Evolutionary conservation across 1,140 invertebrate species (phyloP).

Genomic region (Scaptomyza hsui): DNA sequence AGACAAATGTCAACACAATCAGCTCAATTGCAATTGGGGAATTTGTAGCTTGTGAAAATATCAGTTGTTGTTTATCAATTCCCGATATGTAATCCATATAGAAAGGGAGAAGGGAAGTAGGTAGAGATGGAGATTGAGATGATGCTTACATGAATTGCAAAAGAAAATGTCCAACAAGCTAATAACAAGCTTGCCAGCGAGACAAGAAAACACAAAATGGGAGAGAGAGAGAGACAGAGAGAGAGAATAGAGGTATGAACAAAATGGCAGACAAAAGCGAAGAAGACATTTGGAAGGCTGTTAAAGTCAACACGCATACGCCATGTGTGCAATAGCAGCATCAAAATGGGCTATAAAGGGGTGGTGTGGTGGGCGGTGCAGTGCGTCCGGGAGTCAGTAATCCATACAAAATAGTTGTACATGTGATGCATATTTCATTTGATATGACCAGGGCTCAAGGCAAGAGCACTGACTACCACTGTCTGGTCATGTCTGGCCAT

Average conservation of each 20-base stretch:
- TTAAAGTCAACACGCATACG: constrained; percentile 43
- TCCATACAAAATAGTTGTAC: constrained; percentile 48
- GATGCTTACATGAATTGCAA: constrained; percentile 27
- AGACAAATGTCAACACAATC: constrained; percentile 14
- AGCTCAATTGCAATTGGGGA: constrained; percentile 7
- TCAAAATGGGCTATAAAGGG: not conserved
- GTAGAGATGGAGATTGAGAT: constrained; percentile 2
- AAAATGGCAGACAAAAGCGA: not conserved
- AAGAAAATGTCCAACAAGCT: constrained; percentile 48
- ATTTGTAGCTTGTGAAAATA: constrained; percentile 6
- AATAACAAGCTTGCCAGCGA: constrained; percentile 30
- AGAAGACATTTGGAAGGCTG: constrained; percentile 24
- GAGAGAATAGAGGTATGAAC: not conserved
- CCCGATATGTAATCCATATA: constrained; percentile 5
- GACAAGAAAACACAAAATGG: not conserved
- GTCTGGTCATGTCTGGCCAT: constrained; percentile 12
- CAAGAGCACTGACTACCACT: not conserved
- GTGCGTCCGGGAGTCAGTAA: constrained; percentile 11
- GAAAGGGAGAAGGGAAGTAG: not conserved
- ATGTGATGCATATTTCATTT: constrained; percentile 50
- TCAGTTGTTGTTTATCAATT: constrained; percentile 6
- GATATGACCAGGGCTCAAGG: not conserved
- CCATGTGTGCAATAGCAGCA: constrained; percentile 14
- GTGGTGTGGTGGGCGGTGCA: not conserved
- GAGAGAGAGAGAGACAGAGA: not conserved